Base-by-base conservation (phyloP, 2,797 vertebrate genomes). In the Moxostoma hubbsi region DNA sequence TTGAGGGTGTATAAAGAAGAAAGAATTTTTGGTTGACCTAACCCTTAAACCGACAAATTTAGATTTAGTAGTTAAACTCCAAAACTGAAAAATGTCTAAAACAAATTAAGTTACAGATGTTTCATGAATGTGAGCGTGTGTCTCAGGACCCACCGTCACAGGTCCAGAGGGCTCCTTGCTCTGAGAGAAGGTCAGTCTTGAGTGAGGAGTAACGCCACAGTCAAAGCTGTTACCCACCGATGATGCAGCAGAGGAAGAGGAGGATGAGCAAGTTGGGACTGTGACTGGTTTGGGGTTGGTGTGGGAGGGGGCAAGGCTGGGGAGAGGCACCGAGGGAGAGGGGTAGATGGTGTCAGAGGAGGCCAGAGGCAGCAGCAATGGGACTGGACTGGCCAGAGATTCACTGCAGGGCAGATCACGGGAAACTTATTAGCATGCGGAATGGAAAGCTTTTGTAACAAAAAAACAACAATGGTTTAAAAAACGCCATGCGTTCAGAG, bases 271-370 rank as follows among this genome's bases (percentile, higher is more conserved):
- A 84, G 46, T 93, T 3, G 36, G 36, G 36, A 5, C 36, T 36
- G 36, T 36, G 80, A 89, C 92, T 8, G 90, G 79, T 84, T 82
- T 86, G 80, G 74, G 85, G 0, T 85, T 83, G 70, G 89, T 90
- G 90, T 79, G 81, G 53, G 83, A 95, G 84, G 92, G 70, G 46
- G 91, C 90, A 81, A 95, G 91, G 88, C 91, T 96, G 73, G 95
- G 92, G 83, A 97, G 92, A 70, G 95, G 90, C 88, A 93, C 89
- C 0, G 92, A 90, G 55, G 96, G 91, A 73, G 96, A 91, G 81
- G 96, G 94, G 84, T 95, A 96, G 81, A 94, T 95, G 53, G 95
- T 91, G 81, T 96, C 96, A 84, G 95, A 94, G 79, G 95, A 93
- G 87, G 95, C 91, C 90, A 91, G 94, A 86, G 96, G 93, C 86